Conservation (phyloP, 2,113 vertebrate genomes). For the Electrona antarctica region DNA sequence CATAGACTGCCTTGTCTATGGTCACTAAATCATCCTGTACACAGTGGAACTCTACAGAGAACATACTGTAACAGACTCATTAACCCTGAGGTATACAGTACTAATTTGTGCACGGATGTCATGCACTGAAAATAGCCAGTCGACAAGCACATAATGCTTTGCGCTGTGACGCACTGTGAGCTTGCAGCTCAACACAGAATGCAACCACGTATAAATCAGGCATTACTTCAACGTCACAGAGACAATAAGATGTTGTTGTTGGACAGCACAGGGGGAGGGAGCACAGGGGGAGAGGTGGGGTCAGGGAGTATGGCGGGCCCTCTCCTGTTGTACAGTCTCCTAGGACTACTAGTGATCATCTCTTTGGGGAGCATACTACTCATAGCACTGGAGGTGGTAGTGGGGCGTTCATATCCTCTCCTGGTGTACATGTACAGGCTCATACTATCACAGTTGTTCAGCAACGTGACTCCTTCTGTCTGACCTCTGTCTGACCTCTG, state of each 20-base stretch:
- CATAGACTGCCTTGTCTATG: too few species aligned
- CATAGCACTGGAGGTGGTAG: constrained; percentile 71
- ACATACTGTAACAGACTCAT: too few species aligned
- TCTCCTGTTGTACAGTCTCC: constrained; percentile 76
- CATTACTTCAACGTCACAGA: neutral
- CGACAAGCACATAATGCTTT: neutral
- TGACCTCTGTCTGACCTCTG: too few species aligned
- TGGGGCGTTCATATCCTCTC: constrained; percentile 70
- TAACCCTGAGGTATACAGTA: too few species aligned
- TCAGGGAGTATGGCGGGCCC: constrained; percentile 60
- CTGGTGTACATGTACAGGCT: constrained; percentile 81
- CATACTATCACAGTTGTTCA: constrained; percentile 80
- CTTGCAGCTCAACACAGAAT: neutral
- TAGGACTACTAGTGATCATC: too few species aligned
- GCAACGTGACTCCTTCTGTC: constrained; percentile 80
- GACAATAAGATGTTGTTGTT: constrained; percentile 39
- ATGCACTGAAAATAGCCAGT: too few species aligned
- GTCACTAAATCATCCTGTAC: too few species aligned
- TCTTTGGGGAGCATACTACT: constrained; percentile 82
- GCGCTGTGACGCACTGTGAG: neutral
- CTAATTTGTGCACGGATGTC: too few species aligned
- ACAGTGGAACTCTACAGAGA: too few species aligned
- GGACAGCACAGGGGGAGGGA: too few species aligned
- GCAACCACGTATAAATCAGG: neutral
- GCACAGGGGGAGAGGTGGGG: constrained; percentile 70